Conservation (phyloP, 2,888 invertebrate species). For the Aporophyla nigra region DNA sequence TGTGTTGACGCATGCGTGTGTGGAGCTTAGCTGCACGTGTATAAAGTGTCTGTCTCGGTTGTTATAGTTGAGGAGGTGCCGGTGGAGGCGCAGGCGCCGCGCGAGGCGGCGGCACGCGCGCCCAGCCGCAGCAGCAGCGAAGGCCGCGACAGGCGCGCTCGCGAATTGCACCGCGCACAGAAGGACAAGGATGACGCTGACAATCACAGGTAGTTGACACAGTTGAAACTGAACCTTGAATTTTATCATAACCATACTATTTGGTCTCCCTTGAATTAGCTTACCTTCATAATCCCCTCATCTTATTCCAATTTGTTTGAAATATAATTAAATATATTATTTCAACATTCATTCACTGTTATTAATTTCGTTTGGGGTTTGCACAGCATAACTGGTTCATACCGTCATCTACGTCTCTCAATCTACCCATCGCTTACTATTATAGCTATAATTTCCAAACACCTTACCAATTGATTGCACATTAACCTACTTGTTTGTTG, state of each 20-base stretch:
- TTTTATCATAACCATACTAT: not conserved
- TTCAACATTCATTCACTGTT: not conserved
- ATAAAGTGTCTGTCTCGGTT: constrained; percentile 65
- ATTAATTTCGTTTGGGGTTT: not conserved
- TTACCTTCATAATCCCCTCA: not conserved
- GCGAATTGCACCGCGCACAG: constrained; percentile 67
- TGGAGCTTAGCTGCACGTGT: not conserved
- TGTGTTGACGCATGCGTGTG: not conserved
- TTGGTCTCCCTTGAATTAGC: not conserved
- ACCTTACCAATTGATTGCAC: not conserved
- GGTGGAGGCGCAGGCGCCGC: constrained; percentile 84
- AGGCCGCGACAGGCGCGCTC: constrained; percentile 72
- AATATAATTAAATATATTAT: not conserved
- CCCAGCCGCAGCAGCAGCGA: constrained; percentile 78
- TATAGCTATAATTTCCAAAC: not conserved
- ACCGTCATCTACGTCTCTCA: not conserved
- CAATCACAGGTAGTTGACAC: constrained; percentile 64
- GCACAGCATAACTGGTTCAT: not conserved
- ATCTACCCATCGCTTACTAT: not conserved
- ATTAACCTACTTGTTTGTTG: not conserved
- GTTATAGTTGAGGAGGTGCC: constrained; percentile 90
- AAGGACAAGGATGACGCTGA: constrained; percentile 59
- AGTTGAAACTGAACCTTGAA: not conserved
- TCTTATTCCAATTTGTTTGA: not conserved
- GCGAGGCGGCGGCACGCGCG: constrained; percentile 62